These are phyloP conservation scores for Australoheros facetus DNA, from an alignment of 2,797 vertebrate genomes.

Conservation along the genomic window DNA sequence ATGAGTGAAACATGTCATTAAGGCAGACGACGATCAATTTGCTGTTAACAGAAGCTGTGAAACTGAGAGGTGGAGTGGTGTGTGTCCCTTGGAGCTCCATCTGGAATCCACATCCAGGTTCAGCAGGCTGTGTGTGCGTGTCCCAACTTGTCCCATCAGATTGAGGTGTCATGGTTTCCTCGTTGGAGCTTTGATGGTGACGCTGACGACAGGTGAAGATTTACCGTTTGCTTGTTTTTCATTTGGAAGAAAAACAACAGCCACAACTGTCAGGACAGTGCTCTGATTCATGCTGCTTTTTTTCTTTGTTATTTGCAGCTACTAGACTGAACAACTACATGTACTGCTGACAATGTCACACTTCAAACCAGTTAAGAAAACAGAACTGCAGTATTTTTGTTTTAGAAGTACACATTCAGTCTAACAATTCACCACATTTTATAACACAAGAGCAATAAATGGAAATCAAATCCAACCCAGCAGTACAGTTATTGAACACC, in stretches of 20 bases:
- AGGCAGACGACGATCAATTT: slow-evolving; percentile 29
- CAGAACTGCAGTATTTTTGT: not conserved
- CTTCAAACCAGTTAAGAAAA: not conserved
- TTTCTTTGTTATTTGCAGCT: not conserved
- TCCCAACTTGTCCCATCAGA: slow-evolving; percentile 32
- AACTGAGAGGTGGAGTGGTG: slow-evolving; percentile 16
- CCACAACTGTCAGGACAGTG: not conserved
- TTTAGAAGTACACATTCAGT: not conserved
- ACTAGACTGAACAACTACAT: not conserved
- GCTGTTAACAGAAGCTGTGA: slow-evolving; percentile 52
- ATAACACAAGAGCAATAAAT: not conserved
- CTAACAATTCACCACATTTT: not conserved
- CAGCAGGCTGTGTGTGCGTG: not conserved
- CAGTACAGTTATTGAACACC: not conserved
- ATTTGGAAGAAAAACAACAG: not conserved
- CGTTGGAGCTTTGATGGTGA: slow-evolving; percentile 55
- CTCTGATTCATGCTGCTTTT: not conserved
- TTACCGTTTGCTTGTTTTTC: slow-evolving; percentile 30
- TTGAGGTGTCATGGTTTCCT: slow-evolving; percentile 48
- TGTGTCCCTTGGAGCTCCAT: slow-evolving; percentile 42
- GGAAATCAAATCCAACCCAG: not conserved
- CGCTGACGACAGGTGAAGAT: slow-evolving; percentile 41
- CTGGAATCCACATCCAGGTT: slow-evolving; percentile 65
- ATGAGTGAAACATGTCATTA: slow-evolving; percentile 29
- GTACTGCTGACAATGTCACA: not conserved